Conservation (phyloP, 2,797 vertebrate species). For the Pipistrellus nathusii region DNA sequence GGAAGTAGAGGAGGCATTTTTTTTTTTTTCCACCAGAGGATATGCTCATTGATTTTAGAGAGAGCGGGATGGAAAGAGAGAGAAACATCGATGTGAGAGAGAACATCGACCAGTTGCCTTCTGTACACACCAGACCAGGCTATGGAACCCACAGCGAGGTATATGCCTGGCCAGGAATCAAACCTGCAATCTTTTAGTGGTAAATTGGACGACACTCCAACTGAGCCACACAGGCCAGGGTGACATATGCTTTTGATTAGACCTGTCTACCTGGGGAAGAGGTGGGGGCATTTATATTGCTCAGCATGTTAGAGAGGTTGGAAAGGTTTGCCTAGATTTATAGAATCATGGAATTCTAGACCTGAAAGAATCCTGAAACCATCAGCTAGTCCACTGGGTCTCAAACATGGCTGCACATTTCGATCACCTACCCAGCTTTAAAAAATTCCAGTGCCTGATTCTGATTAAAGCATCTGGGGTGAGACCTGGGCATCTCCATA, state of each 20-base stretch:
- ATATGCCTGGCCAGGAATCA: not conserved
- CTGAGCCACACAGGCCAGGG: not conserved
- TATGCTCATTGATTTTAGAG: not conserved
- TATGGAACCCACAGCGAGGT: not conserved
- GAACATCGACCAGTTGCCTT: not conserved
- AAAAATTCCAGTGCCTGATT: not conserved
- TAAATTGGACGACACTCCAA: not conserved
- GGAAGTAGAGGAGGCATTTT: not conserved
- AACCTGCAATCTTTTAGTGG: not conserved
- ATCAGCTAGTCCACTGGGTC: not conserved
- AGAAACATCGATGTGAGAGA: not conserved
- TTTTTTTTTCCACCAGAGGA: not conserved
- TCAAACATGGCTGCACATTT: not conserved
- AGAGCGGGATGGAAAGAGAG: not conserved
- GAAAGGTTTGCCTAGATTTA: not conserved
- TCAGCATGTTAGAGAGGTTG: not conserved
- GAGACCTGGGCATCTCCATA: not conserved
- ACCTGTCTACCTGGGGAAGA: not conserved
- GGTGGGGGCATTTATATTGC: not conserved
- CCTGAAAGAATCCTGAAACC: not conserved
- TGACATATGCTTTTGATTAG: not conserved
- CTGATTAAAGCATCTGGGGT: not conserved
- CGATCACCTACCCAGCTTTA: not conserved
- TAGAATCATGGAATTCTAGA: slow-evolving; percentile 22
- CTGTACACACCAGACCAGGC: not conserved